Percentiles rank a stretch among this genome's conserved stretches.
Conservation (phyloP, 1,140 invertebrate genomes). For the Aphaenogaster floridana region DNA sequence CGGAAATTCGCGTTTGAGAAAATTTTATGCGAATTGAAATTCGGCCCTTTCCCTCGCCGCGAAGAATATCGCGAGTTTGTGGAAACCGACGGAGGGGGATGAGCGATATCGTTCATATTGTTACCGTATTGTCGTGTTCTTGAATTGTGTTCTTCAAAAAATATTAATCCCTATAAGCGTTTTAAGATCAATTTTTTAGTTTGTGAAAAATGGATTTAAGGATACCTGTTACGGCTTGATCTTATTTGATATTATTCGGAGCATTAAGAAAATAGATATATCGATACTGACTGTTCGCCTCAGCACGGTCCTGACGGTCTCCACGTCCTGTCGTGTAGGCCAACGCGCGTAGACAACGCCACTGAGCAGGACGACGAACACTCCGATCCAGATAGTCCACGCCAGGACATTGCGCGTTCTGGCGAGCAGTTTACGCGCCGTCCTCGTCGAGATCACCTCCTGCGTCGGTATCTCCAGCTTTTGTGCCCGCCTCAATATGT, state of each 20-base stretch:
- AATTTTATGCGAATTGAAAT: conserved; percentile 49
- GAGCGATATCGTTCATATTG: neutral
- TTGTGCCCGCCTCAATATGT: conserved; percentile 79
- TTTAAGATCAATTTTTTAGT: neutral
- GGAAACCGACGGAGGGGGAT: neutral
- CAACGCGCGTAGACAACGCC: conserved; percentile 80
- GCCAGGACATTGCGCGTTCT: conserved; percentile 77
- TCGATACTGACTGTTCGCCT: conserved; percentile 80
- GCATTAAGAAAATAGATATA: conserved; percentile 18
- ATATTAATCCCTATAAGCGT: neutral
- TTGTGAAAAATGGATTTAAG: neutral
- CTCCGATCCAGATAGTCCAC: conserved; percentile 78
- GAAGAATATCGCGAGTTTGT: neutral
- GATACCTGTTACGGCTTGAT: neutral
- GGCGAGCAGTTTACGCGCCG: conserved; percentile 80
- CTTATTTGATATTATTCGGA: neutral
- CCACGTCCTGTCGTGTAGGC: conserved; percentile 79
- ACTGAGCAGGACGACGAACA: conserved; percentile 78
- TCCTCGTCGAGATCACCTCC: conserved; percentile 79
- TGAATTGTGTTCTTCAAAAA: neutral
- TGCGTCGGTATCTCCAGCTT: conserved; percentile 80
- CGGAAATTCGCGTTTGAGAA: conserved; percentile 24
- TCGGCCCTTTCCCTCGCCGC: neutral
- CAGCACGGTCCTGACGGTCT: conserved; percentile 81
- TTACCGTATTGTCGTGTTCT: neutral